Conservation (phyloP, 2,113 vertebrate species). For the Scatophagus argus region DNA sequence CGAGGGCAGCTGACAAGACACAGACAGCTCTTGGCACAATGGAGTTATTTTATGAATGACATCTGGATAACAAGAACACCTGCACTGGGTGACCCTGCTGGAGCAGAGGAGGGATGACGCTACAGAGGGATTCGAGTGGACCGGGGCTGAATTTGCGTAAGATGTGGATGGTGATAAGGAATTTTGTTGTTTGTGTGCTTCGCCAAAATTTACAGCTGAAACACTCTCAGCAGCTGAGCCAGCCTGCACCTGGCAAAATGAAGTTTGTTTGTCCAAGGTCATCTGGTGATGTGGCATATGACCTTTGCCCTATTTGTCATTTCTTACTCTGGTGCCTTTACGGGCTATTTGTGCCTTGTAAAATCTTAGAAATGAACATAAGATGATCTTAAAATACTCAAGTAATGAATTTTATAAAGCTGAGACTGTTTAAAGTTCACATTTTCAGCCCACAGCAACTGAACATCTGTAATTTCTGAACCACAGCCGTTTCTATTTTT, state of each 20-base stretch:
- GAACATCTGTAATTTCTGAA: conserved; percentile 52
- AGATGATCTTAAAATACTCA: neutral
- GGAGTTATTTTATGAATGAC: conserved; percentile 71
- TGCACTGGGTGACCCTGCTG: conserved; percentile 75
- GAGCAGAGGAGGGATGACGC: conserved; percentile 30
- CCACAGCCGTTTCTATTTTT: conserved; percentile 60
- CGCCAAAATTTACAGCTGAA: conserved; percentile 53
- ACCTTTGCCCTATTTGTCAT: conserved; percentile 33
- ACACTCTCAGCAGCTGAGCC: conserved; percentile 51
- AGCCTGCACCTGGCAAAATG: conserved; percentile 46
- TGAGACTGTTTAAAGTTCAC: conserved; percentile 20
- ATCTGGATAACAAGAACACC: conserved; percentile 76
- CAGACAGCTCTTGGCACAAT: conserved; percentile 73
- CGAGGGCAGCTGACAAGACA: conserved; percentile 71
- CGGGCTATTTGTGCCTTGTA: neutral
- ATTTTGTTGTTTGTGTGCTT: conserved; percentile 51
- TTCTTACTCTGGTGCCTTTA: neutral
- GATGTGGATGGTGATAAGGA: conserved; percentile 32
- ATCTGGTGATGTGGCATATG: conserved; percentile 28
- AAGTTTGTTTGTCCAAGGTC: conserved; percentile 53
- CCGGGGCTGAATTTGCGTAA: conserved; percentile 24
- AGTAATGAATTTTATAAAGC: neutral
- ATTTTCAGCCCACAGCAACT: conserved; percentile 36
- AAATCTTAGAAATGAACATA: neutral
- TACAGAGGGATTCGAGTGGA: conserved; percentile 11